Conservation (phyloP, 2,888 invertebrate species). For the Platynereis dumerilii region DNA sequence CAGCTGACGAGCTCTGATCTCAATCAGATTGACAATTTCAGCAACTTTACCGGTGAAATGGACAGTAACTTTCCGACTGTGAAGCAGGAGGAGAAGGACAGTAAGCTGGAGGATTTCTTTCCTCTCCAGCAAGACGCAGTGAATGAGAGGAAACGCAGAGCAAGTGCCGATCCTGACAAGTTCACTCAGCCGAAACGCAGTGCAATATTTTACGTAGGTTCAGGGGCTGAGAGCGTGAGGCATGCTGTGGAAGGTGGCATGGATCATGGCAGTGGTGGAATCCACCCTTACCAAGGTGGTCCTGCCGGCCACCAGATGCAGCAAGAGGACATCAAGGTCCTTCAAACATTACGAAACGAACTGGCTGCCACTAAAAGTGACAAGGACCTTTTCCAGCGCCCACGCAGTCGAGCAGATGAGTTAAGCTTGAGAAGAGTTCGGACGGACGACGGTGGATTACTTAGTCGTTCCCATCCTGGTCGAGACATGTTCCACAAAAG, state of each 20-base stretch:
- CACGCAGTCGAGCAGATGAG: slow-evolving; percentile 12
- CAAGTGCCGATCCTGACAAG: slow-evolving; percentile 38
- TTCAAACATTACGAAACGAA: slow-evolving; percentile 45
- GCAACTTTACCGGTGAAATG: not conserved
- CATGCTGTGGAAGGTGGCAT: not conserved
- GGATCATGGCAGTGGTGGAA: not conserved
- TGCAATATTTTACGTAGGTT: not conserved
- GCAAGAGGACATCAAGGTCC: slow-evolving; percentile 8
- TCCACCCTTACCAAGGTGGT: not conserved
- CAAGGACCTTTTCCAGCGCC: slow-evolving; percentile 11
- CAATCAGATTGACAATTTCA: slow-evolving; percentile 6
- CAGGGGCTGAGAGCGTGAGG: not conserved
- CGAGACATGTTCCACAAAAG: not conserved
- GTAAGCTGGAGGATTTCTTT: slow-evolving; percentile 10
- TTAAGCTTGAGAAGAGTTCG: slow-evolving; percentile 42
- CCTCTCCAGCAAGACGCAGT: not conserved
- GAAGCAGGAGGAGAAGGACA: slow-evolving; percentile 13
- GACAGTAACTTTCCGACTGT: not conserved
- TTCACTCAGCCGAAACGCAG: slow-evolving; percentile 32
- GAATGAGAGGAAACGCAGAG: slow-evolving; percentile 34
- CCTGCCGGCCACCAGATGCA: too few relatives aligned
- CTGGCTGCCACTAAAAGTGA: slow-evolving; percentile 38
- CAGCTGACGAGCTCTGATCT: slow-evolving; percentile 3
- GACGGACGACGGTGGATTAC: slow-evolving; percentile 39
- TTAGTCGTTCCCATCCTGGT: not conserved